A percentile compares a stretch with the other conserved stretches of the same genome.
Evolutionary conservation across 2,888 invertebrate genomes (phyloP).

Genomic region (Drosophila atripex): DNA sequence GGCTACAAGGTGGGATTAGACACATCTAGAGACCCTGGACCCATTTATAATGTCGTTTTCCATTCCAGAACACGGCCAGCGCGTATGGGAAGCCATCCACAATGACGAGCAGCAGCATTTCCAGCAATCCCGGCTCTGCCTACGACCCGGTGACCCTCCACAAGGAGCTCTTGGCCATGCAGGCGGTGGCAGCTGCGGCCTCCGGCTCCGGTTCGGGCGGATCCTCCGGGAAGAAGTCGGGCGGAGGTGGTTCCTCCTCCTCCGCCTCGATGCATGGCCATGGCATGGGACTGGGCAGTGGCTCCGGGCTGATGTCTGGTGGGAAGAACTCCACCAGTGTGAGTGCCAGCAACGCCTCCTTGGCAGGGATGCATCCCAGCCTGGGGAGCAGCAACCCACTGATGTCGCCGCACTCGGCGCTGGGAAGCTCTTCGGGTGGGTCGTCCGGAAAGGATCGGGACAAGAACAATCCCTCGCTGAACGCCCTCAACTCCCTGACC

Average conservation of each 20-base stretch:
- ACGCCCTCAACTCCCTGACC: conserved; percentile 83
- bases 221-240: conserved; percentile 66
- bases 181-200: conserved; percentile 83
- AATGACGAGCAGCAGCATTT: conserved; percentile 73
- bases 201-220: conserved; percentile 69
- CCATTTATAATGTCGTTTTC: not conserved
- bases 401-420: conserved; percentile 78
- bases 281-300: conserved; percentile 61
- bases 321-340: conserved; percentile 59
- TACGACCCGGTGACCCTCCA: conserved; percentile 84
- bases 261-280: conserved; percentile 62
- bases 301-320: conserved; percentile 59
- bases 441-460: conserved; percentile 76
- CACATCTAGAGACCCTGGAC: not conserved
- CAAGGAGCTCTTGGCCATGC: conserved; percentile 84
- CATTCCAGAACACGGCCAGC: conserved; percentile 77
- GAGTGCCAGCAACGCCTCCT: conserved; percentile 51
- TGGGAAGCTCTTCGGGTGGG: conserved; percentile 27
- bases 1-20: conserved; percentile 79
- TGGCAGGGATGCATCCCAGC: conserved; percentile 64
- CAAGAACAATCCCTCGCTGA: conserved; percentile 83
- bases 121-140: conserved; percentile 81
- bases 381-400: conserved; percentile 51
- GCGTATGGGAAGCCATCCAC: conserved; percentile 82
- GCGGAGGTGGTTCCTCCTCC: conserved; percentile 28